A percentile compares a stretch with the other conserved stretches of the same genome.
phyloP scores from a whole-genome alignment of 1,140 invertebrate species.

The Neoseiulus cucumeris region DNA sequence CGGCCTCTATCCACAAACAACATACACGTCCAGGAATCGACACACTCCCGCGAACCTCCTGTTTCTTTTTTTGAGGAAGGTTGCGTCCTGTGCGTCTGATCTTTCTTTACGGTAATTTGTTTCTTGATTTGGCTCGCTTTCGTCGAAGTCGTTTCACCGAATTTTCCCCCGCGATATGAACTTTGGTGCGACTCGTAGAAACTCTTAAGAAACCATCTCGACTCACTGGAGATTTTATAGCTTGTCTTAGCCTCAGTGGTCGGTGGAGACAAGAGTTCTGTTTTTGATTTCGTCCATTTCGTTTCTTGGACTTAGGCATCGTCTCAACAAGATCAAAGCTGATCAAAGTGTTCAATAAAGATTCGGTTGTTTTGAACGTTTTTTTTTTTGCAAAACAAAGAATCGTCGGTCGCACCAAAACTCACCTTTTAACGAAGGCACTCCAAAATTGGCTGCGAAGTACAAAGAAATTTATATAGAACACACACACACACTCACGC shows the following conservation, averaged over 20 bases:
- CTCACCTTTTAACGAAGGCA: constrained; percentile 94
- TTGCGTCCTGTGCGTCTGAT: no score
- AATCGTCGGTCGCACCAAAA: constrained; percentile 20
- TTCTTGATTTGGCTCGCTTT: no score
- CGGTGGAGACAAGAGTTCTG: background rate
- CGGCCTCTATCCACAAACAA: no score
- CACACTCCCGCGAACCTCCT: no score
- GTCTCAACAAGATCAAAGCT: background rate
- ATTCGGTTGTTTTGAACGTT: background rate
- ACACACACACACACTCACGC: constrained; percentile 8
- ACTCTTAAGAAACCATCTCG: background rate
- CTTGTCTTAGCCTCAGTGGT: background rate
- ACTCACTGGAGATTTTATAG: background rate
- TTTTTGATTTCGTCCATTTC: background rate
- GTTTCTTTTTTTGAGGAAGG: no score
- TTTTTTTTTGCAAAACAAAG: constrained; percentile 9
- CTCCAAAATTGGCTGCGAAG: constrained; percentile 47
- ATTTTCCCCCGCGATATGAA: background rate
- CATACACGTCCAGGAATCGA: no score
- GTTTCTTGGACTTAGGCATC: background rate
- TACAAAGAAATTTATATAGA: constrained; percentile 16
- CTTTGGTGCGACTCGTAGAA: constrained; percentile 7
- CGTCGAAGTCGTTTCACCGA: no score
- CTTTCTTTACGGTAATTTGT: no score
- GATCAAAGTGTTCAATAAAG: constrained; percentile 12